Percentiles rank a stretch among this genome's conserved stretches.
These are phyloP conservation scores for Argynnis bischoffii DNA, from an alignment of 2,888 invertebrate species.

Conservation along the genomic window DNA sequence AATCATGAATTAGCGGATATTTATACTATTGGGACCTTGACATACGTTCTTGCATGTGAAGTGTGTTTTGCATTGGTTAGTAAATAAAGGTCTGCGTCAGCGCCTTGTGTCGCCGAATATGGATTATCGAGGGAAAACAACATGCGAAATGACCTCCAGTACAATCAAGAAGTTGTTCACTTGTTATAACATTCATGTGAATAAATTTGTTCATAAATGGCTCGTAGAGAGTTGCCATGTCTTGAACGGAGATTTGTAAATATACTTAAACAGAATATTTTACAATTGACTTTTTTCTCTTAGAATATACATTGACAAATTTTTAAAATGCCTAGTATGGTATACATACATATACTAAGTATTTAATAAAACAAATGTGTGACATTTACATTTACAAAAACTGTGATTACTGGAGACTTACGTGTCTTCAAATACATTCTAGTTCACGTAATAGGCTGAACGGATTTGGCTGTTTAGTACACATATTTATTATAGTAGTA, in stretches of 20 bases:
- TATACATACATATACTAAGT: neutral
- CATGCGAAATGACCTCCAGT: slow-evolving; percentile 27
- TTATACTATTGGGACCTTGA: slow-evolving; percentile 35
- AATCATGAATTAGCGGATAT: slow-evolving; percentile 21
- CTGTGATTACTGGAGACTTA: slow-evolving; percentile 5
- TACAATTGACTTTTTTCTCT: too few relatives aligned
- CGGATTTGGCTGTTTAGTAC: too few relatives aligned
- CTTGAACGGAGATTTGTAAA: neutral
- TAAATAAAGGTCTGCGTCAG: slow-evolving; percentile 37
- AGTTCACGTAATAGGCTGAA: neutral
- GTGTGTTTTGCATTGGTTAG: slow-evolving; percentile 26
- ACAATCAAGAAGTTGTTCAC: slow-evolving; percentile 27
- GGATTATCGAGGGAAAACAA: slow-evolving; percentile 38
- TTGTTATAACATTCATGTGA: slow-evolving; percentile 13
- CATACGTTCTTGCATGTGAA: slow-evolving; percentile 30
- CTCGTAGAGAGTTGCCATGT: neutral
- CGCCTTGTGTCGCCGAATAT: slow-evolving; percentile 48
- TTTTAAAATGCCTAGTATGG: neutral
- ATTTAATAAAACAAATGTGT: neutral
- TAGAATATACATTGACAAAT: too few relatives aligned
- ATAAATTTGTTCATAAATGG: too few relatives aligned
- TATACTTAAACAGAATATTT: too few relatives aligned
- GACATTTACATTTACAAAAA: neutral
- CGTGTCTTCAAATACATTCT: slow-evolving; percentile 3
- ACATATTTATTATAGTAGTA: too few relatives aligned